Evolutionary conservation across 2,113 vertebrate species (phyloP).

Genomic region (Crotophaga sulcirostris): DNA sequence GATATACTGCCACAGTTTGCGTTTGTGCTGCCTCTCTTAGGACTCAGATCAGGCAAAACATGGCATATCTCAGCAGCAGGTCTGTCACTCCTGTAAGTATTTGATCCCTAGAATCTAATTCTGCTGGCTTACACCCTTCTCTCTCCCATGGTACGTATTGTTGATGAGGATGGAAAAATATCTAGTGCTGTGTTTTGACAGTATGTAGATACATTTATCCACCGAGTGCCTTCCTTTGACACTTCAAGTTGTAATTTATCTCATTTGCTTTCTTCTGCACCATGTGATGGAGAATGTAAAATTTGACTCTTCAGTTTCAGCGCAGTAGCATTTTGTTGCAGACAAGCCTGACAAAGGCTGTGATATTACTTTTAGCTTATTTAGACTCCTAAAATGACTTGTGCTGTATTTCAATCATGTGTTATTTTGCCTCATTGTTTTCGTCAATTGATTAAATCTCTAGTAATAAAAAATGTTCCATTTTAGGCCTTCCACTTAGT

Average conservation of each 20-base stretch:
- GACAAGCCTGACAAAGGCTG: not conserved
- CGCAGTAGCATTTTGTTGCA: not conserved
- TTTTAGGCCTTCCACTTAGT: not conserved
- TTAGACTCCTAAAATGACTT: constrained; percentile 5
- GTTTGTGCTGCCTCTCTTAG: not conserved
- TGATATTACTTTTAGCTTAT: constrained; percentile 1
- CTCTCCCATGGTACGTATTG: not conserved
- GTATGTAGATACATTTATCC: not conserved
- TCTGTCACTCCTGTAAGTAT: not conserved
- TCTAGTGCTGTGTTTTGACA: not conserved
- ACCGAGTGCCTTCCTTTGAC: not conserved
- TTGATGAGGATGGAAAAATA: not conserved
- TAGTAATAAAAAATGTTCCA: not conserved
- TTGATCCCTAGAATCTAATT: not conserved
- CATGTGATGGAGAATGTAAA: not conserved
- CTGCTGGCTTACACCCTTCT: not conserved
- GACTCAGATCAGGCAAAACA: not conserved
- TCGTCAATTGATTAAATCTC: constrained; percentile 14
- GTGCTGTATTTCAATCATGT: not conserved
- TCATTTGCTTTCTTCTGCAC: not conserved
- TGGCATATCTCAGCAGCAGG: not conserved
- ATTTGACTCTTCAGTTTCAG: not conserved
- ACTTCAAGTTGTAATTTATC: not conserved
- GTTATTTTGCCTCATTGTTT: constrained; percentile 13
- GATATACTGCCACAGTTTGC: not conserved